These are phyloP conservation scores for Lathronympha strigana DNA, from an alignment of 2,888 invertebrate species.

Conservation along the genomic window DNA sequence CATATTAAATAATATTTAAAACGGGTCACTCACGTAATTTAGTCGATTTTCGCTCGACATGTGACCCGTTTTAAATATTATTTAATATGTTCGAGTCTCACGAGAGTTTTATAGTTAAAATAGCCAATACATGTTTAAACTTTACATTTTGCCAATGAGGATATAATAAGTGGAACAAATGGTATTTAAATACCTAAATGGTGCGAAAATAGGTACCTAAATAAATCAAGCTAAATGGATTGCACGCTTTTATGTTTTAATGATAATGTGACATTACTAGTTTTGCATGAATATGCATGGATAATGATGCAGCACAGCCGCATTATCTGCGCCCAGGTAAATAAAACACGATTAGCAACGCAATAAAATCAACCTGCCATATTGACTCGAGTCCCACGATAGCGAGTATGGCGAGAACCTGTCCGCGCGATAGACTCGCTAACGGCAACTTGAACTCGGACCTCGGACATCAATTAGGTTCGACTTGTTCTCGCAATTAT, in stretches of 20 bases:
- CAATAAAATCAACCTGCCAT: conserved; percentile 40
- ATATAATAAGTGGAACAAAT: too few relatives aligned
- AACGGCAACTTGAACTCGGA: conserved; percentile 74
- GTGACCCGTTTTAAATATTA: too few relatives aligned
- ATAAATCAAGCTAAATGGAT: neutral
- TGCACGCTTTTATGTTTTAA: neutral
- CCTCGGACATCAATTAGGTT: conserved; percentile 77
- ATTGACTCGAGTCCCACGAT: conserved; percentile 38
- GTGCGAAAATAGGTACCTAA: too few relatives aligned
- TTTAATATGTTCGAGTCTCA: too few relatives aligned
- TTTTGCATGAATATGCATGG: conserved; percentile 5
- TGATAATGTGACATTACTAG: conserved; percentile 4
- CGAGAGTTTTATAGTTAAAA: too few relatives aligned
- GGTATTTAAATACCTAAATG: too few relatives aligned
- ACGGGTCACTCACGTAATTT: too few relatives aligned
- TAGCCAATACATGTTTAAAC: too few relatives aligned
- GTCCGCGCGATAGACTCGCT: conserved; percentile 55
- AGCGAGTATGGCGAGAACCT: conserved; percentile 55
- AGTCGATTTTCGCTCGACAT: too few relatives aligned
- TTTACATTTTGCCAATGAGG: too few relatives aligned
- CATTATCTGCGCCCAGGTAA: conserved; percentile 17
- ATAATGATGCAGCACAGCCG: neutral
- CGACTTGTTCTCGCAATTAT: conserved; percentile 82
- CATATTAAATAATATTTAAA: too few relatives aligned
- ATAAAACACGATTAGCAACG: conserved; percentile 37